Evolutionary conservation across 2,797 vertebrate genomes (phyloP), one percentile per base, ranked within the genome.

Genomic region (Pipistrellus pipistrellus): DNA sequence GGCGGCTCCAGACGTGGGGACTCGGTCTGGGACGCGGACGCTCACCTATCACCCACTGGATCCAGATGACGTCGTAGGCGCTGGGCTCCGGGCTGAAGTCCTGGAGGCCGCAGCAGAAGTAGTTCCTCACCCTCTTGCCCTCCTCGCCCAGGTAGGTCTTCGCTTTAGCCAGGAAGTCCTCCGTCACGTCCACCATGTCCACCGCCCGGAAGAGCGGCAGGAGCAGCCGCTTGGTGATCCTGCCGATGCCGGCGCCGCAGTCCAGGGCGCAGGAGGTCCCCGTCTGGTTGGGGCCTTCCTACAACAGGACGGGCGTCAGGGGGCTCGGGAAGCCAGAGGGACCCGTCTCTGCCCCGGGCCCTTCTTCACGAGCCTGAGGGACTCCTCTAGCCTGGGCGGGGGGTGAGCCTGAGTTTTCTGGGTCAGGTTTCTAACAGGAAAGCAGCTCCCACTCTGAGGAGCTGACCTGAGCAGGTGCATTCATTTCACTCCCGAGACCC

Each of bases 41-140:
- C 99, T 98, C 97, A 99, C 99, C 99, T 0, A 99, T 99, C 90
- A 99, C 99, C 99, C 99, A 99, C 98, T 99, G 99, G 98, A 99
- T 99, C 99, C 99, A 99, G 98, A 99, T 99, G 96, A 99, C 98
- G 6, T 99, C 99, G 0, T 99, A 99, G 44, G 98, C 98, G 59
- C 96, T 98, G 0, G 97, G 97, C 98, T 99, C 99, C 0, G 99
- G 99, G 53, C 98, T 97, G 92, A 99, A 99, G 95, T 99, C 99
- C 98, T 99, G 99, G 68, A 99, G 98, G 71, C 99, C 99, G 0
- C 98, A 98, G 98, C 99, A 99, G 98, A 98, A 99, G 96, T 99
- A 99, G 98, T 99, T 99, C 48, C 98, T 98, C 88, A 99, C 99
- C 6, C 99, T 96, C 95, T 98, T 98, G 94, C 98, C 98, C 8